Conservation (phyloP, 2,797 vertebrate species). For the Dendrocincla fuliginosa region DNA sequence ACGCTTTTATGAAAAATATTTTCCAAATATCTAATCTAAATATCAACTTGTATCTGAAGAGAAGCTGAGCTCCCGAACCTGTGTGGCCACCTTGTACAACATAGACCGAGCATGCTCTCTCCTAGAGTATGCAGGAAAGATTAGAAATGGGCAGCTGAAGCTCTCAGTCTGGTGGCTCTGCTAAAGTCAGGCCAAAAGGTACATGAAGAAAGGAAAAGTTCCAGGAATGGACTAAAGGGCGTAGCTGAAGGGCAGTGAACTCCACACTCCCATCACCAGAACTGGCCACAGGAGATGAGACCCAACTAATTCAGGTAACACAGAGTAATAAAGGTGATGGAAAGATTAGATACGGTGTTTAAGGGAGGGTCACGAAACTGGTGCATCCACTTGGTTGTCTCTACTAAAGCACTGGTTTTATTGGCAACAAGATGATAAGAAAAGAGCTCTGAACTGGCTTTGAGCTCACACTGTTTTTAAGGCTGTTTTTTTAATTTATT, state of each 20-base stretch:
- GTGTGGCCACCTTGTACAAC: not conserved
- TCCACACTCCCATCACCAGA: not conserved
- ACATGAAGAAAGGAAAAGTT: not conserved
- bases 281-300: not conserved
- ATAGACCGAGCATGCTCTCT: not conserved
- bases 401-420: not conserved
- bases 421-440: not conserved
- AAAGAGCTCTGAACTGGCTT: not conserved
- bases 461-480: not conserved
- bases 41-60: not conserved
- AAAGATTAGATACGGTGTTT: not conserved
- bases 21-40: not conserved
- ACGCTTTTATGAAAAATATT: not conserved
- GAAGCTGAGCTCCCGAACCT: not conserved
- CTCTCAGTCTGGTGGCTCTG: not conserved
- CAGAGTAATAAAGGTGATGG: not conserved
- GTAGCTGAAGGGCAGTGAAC: not conserved
- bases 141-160: not conserved
- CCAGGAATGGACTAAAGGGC: not conserved
- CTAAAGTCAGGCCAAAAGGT: not conserved
- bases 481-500: not conserved
- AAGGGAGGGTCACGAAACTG: not conserved
- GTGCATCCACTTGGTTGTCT: not conserved
- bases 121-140: not conserved
- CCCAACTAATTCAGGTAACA: not conserved